Evolutionary conservation across 2,888 invertebrate species (phyloP), one percentile per base, ranked within the genome.

Genomic region (Disparrhopalites patrizii): DNA sequence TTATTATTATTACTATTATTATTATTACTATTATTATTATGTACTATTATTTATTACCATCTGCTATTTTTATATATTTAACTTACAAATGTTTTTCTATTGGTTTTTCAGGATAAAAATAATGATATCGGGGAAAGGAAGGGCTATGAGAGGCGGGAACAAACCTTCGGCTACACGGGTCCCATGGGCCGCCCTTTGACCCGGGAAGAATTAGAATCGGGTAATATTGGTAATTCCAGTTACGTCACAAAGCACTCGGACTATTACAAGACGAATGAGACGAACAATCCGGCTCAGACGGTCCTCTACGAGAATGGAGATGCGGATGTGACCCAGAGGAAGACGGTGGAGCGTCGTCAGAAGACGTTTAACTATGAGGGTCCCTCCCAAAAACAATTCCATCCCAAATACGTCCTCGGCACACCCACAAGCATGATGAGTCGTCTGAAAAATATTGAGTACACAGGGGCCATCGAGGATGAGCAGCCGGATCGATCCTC

Each of bases 371-470:
- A 72, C 3, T 75, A 75, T 54, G 74, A 75, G 52, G 75, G 75
- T 31, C 71, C 74, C n/a, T 69, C 74, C 10, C 75, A 75, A 38
- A 75, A 75, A 54, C 75, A 75, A 56, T 74, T 75, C 52, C 74
- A 75, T 62, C 75, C 75, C 10, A 75, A 75, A 57, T 74, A 75
- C 64, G 73, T 75, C 27, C 61, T 75, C 30, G 75, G 75, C 18
- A 73, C 71, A 25, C 70, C 72, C 10, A 62, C 70, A 3, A 70
- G 67, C 28, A 75, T 73, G 15, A 75, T 75, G 69, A 36, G 69
- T 51, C 70, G 75, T 20, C 62, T 75, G 47, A 75, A 72, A 62
- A 74, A 74, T 10, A 70, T 74, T 40, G 75, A 75, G 55, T 72
- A 72, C 43, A 73, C 71, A n/a, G 75, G 73, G 10, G 70, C 69